Evolutionary conservation across 2,113 vertebrate genomes (phyloP), one percentile per base, ranked within the genome.

Genomic region (Sinocyclocheilus anshuiensis): DNA sequence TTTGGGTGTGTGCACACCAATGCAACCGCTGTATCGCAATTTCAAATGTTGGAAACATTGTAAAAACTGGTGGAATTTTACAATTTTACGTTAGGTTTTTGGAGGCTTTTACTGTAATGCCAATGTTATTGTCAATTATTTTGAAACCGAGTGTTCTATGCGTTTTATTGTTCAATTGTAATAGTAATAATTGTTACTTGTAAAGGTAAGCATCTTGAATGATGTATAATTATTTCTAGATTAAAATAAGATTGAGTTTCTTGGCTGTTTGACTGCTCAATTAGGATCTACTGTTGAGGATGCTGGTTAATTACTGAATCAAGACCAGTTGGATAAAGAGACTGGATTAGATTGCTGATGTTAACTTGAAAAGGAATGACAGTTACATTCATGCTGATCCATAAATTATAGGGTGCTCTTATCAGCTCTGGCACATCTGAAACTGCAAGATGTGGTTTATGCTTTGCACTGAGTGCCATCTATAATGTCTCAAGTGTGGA

Each of bases 401-500:
- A 91, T 92, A 91, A 86, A 89, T 91, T 71, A 89, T 90, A 89
- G 87, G 84, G 71, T 87, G 86, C 88, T 88, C 89, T 88, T 90
- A 79, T 90, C 15, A 45, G 50, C 61, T 87, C 81, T n/a, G 77
- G 36, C 76, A 84, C 26, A 78, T 81, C 61, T 69, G 80, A 82
- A 82, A 82, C 80, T 71, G 71, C 63, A 48, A 82, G 80, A 82
- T 82, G 80, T 82, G 77, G 69, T 85, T 55, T 69, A 61, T 79
- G 84, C 75, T 39, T 79, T 85, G 61, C 61, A 2, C 75, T 57
- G 84, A 79, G 84, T 61, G 76, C 45, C 36, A 69, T 79, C 61
- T 53, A 53, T 57, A 50, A 77, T 78, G 79, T 45, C 48, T 45
- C 22, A 67, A 50, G 63, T 53, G 80, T 69, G 10, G 80, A 82